Evolutionary conservation across 2,888 invertebrate species (phyloP).

Genomic region (Litoditis marina): DNA sequence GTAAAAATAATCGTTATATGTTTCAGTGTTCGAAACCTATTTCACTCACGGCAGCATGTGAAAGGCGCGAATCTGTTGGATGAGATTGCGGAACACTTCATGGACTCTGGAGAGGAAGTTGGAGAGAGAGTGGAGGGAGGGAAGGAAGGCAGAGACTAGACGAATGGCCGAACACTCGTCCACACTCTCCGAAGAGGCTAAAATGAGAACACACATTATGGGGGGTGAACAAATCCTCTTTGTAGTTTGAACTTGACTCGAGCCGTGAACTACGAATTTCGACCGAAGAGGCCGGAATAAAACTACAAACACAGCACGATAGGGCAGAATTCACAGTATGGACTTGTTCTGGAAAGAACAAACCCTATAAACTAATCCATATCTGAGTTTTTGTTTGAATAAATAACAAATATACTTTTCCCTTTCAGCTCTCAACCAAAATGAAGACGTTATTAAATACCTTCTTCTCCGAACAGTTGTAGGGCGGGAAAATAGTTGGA

Average conservation of each 20-base stretch:
- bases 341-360: no score
- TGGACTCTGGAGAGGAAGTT: slow-evolving; percentile 9
- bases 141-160: neutral
- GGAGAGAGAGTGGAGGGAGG: neutral
- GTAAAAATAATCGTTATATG: neutral
- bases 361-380: no score
- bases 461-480: slow-evolving; percentile 15
- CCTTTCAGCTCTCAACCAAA: neutral
- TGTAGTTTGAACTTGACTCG: no score
- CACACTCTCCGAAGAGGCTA: neutral
- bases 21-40: neutral
- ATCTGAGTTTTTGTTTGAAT: no score
- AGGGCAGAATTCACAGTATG: no score
- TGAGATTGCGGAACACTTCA: slow-evolving; percentile 18
- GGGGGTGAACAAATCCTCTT: no score
- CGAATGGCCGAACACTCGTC: neutral
- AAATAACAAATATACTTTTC: no score
- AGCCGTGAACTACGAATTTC: no score
- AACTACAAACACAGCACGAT: no score
- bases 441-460: neutral
- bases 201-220: no score
- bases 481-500: slow-evolving; percentile 9
- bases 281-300: no score
- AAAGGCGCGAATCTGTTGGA: slow-evolving; percentile 20
- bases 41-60: slow-evolving; percentile 12